These are phyloP conservation scores for Tenthredo livida DNA, from an alignment of 2,888 invertebrate genomes.

Conservation along the genomic window DNA sequence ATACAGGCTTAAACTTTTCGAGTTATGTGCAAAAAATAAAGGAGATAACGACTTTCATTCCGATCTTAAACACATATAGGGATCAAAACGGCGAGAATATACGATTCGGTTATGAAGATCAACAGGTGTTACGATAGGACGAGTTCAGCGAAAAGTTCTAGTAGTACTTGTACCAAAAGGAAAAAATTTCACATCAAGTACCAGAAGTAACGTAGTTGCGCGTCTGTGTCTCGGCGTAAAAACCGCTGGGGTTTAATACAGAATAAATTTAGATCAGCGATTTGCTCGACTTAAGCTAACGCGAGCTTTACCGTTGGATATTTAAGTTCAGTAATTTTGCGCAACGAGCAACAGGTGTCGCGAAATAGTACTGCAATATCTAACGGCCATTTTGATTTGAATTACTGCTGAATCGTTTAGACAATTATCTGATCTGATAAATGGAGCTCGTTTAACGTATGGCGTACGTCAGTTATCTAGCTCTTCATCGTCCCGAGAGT, in stretches of 20 bases:
- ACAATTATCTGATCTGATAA: slow-evolving; percentile 13
- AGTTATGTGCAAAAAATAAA: neutral
- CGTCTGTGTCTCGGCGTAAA: neutral
- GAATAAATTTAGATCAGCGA: neutral
- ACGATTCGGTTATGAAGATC: neutral
- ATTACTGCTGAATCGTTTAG: slow-evolving; percentile 19
- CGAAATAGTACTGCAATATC: neutral
- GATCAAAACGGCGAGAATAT: neutral
- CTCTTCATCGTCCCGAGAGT: neutral
- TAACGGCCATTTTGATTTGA: slow-evolving; percentile 15
- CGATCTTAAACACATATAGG: neutral
- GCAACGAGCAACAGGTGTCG: slow-evolving; percentile 18
- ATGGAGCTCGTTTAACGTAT: neutral
- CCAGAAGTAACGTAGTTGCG: neutral
- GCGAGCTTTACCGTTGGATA: neutral
- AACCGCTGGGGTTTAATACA: neutral
- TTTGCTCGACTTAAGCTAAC: neutral
- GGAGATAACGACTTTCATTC: neutral
- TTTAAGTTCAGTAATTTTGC: neutral
- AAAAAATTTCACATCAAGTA: neutral
- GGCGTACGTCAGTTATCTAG: neutral
- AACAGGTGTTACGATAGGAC: slow-evolving; percentile 7
- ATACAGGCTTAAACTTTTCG: neutral
- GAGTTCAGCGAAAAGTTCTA: neutral
- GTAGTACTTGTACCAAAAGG: neutral